phyloP scores from a whole-genome alignment of 1,140 invertebrate genomes.

The Pogonomyrmex californicus region DNA sequence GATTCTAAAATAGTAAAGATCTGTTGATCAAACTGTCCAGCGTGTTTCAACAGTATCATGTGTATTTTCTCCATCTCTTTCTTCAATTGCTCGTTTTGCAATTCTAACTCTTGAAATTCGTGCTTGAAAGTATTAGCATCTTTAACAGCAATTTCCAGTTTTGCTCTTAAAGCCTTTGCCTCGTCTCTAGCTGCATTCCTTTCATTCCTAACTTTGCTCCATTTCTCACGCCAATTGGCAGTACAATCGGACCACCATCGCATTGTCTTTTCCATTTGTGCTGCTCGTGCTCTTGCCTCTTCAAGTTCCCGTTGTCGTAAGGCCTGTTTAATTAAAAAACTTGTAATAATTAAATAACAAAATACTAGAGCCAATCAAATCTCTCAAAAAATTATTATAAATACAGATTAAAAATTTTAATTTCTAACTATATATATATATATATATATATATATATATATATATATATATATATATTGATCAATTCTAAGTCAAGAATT shows the following conservation, averaged over 20 bases:
- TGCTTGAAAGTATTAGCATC: conserved; percentile 92
- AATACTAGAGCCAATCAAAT: neutral
- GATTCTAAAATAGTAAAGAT: conserved; percentile 83
- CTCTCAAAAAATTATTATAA: conserved; percentile 12
- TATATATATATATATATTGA: no score
- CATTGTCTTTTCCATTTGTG: conserved; percentile 99
- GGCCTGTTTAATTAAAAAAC: conserved; percentile 84
- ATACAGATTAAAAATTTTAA: neutral
- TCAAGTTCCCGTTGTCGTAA: conserved; percentile 94
- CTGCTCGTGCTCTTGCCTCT: conserved; percentile 95
- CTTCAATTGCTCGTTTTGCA: conserved; percentile 93
- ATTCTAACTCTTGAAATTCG: conserved; percentile 93
- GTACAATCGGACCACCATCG: conserved; percentile 98
- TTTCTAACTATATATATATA: neutral
- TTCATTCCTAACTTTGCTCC: conserved; percentile 96
- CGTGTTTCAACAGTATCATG: conserved; percentile 90
- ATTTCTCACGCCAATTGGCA: conserved; percentile 97
- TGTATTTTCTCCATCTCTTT: conserved; percentile 93
- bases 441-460: neutral
- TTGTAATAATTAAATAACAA: neutral
- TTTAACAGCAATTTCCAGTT: conserved; percentile 93
- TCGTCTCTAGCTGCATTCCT: conserved; percentile 96
- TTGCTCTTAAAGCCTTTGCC: conserved; percentile 92
- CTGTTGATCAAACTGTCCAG: conserved; percentile 89
- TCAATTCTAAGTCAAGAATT: no score